Base-by-base conservation (phyloP, 2,888 invertebrate species). In the Lysandra bellargus region DNA sequence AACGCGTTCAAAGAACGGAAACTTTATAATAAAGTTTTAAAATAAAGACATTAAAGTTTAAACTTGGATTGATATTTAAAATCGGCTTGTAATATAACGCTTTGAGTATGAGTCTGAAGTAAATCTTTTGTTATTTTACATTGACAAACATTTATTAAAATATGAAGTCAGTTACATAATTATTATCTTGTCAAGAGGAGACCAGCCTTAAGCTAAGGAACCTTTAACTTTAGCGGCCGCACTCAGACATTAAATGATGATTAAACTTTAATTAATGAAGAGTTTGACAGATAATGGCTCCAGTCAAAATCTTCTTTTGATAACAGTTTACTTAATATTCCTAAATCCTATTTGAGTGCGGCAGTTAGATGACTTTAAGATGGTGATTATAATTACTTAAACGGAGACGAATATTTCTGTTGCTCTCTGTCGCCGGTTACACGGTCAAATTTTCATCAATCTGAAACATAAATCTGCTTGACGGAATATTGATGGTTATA, bases 41-140 rank as follows among this genome's bases (percentile, higher is more conserved):
- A 33, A 69, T 69, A 69, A 69, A 69, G 69, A 69, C 69, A 69
- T 69, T 69, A 12, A 37, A 69, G 33, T 33, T 69, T 69, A 69
- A 69, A 33, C 37, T 69, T 37, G 33, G 69, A 69, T 4, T 69
- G 33, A 33, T 37, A 69, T 69, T 69, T 69, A 37, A 61, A 69
- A 69, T 69, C 33, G 69, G 69, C 33, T 33, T 69, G 69, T 69
- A 69, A 14, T 69, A 69, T 69, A 69, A 37, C 69, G 33, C 69
- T 37, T 69, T 33, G 69, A 69, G 69, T 69, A 37, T 69, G 69
- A 69, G 33, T 69, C 69, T 69, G 69, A 37, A 69, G 64, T 69
- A 14, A 14, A 30, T 12, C 23, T 69, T 30, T 69, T 69, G 30
- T 12, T 61, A 61, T 23, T 23, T 5, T 69, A 30, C 14, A 7